Base-by-base conservation (phyloP, 2,113 vertebrate species). In the Apteryx mantelli region DNA sequence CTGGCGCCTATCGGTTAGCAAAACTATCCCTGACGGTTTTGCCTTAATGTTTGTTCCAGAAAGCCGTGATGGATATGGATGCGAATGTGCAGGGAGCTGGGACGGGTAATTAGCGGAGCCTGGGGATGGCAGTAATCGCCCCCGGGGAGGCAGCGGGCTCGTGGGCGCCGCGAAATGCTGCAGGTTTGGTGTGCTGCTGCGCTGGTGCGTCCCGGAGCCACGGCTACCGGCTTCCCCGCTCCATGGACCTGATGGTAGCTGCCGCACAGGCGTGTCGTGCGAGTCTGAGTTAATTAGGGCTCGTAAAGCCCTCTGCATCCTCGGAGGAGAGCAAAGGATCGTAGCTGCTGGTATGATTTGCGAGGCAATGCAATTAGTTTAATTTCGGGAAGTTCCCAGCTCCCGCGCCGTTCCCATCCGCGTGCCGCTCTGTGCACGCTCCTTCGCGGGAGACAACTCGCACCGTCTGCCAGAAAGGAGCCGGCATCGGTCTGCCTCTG, bases 101-200 rank as follows among this genome's bases (percentile, higher is more conserved):
- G 76, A 8, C n/a, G 42, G 56, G 81, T 89, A 63, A 83, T 86
- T 53, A 63, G 56, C 11, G 46, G 81, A 53, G 74, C 34, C n/a
- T 78, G 76, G 86, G 73, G 60, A 20, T 13, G 30, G 64, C 77
- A 86, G 19, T 89, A 76, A 78, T 46, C 0, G 0, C 52, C 46
- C 3, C 26, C 2, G 1, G 52, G 42, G 65, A 84, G 32, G 76
- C 52, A 60, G 21, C 55, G 36, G 0, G 1, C 22, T 56, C 70
- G 38, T 10, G 64, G 46, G 48, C 42, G 11, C 76, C 3, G 9
- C 0, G 2, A 28, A 52, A 56, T 40, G 26, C 50, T 63, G 46
- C 1, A 0, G 63, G 58, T 8, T 13, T 25, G 4, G 8, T 7
- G 42, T 0, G 3, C 56, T 24, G 13, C 25, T 15, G 14, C 4